Base-by-base conservation (phyloP, 2,113 vertebrate species). In the Megaptera novaeangliae region DNA sequence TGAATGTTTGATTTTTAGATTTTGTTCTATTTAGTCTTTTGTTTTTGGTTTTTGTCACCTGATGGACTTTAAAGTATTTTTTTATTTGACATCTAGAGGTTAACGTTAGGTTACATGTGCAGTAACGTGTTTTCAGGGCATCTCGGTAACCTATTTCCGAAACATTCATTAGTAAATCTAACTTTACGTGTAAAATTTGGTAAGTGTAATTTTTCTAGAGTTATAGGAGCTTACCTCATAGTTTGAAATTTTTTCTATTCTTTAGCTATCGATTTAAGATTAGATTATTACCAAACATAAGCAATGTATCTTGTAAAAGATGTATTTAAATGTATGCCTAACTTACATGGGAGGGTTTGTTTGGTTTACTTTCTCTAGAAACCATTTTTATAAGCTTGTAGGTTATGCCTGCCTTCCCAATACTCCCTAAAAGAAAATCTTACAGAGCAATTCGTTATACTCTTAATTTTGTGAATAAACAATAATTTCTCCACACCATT, bases 131-230 rank as follows among this genome's bases (percentile, higher is more conserved):
- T 96, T 82, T 68, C 34, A 88, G 84, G 63, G 34, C 57, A 44
- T 86, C 71, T 98, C 29, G 91, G 68, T 96, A 75, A 90, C 86
- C 63, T 63, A 55, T 93, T 96, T 98, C 69, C 90, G 74, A 96
- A 85, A 77, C 77, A 34, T 97, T 85, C 46, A 49, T 75, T 94
- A 96, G 59, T 95, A 87, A 92, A 2, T 84, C 68, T 84, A 96
- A 66, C 68, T 55, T 68, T 85, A 34, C 69, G 49, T 95, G 29
- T 96, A 95, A 97, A 98, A 95, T 46, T 87, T 83, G 31, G 0
- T 96, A 95, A 66, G 8, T 89, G 81, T 80, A n/a, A 36, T 94
- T 97, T 86, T 97, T 93, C 46, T 89, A 95, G 94, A 95, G 17
- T 88, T 85, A 49, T 1, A 84, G 85, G 93, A 64, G 15, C 4